Conservation (phyloP, 2,797 vertebrate genomes). For the Acipenser transmontanus region DNA sequence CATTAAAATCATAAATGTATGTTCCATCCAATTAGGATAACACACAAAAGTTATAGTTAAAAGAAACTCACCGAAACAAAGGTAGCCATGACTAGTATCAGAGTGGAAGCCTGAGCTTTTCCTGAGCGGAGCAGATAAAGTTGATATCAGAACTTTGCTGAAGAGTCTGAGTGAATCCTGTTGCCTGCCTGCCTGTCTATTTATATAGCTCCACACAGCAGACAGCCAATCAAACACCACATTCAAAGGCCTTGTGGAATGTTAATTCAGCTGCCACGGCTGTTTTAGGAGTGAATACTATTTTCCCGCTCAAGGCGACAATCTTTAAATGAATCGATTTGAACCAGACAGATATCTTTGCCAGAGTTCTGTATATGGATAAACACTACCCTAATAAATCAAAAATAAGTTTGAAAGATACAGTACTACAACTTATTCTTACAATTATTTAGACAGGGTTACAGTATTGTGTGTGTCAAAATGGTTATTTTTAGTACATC, state of each 20-base stretch:
- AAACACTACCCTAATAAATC: neutral
- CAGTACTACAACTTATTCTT: neutral
- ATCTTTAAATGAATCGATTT: constrained; percentile 10
- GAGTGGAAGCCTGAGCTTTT: constrained; percentile 34
- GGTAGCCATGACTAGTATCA: constrained; percentile 57
- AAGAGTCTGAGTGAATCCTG: constrained; percentile 44
- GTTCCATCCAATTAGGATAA: neutral
- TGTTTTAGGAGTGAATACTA: neutral
- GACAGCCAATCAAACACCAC: constrained; percentile 40
- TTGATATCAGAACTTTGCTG: neutral
- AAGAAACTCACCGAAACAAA: constrained; percentile 68
- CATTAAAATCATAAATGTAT: too few relatives aligned
- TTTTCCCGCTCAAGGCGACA: constrained; percentile 7
- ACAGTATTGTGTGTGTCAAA: neutral
- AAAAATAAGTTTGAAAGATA: constrained; percentile 4
- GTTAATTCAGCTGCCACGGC: neutral
- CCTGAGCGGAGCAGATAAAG: constrained; percentile 3
- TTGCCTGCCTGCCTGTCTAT: constrained; percentile 21
- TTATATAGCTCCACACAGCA: constrained; percentile 43
- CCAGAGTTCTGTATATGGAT: neutral
- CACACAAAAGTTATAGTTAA: neutral
- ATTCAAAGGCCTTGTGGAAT: constrained; percentile 28
- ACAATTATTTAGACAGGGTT: neutral
- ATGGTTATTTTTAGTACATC: too few relatives aligned
- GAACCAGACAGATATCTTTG: too few relatives aligned